These are phyloP conservation scores for Darwinula stevensoni DNA, from an alignment of 2,888 invertebrate genomes.

Conservation along the genomic window DNA sequence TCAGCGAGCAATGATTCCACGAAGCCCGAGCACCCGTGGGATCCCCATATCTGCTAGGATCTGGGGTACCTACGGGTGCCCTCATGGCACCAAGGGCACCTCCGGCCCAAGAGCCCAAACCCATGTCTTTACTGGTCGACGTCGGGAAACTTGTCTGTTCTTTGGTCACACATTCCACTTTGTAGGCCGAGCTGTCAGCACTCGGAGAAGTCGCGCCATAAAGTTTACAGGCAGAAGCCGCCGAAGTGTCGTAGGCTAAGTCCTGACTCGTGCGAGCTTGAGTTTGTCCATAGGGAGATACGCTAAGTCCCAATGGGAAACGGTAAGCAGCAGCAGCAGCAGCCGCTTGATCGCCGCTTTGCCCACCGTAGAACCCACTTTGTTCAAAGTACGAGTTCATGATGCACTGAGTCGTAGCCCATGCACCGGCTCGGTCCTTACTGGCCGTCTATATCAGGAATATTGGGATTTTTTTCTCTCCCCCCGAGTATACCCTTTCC, in stretches of 20 bases:
- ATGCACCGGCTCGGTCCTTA: conserved; percentile 1
- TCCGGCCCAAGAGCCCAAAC: conserved; percentile 10
- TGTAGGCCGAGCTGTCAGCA: conserved; percentile 26
- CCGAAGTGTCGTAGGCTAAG: conserved; percentile 67
- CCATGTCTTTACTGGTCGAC: conserved; percentile 11
- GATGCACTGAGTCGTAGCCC: conserved; percentile 9
- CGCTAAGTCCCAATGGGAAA: conserved; percentile 48
- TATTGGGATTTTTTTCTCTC: too few relatives aligned
- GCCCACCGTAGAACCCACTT: conserved; percentile 74
- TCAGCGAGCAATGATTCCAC: conserved; percentile 11
- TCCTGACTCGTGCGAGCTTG: conserved; percentile 56
- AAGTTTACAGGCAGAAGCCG: conserved; percentile 9
- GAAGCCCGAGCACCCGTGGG: conserved; percentile 9
- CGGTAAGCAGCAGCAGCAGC: conserved; percentile 39
- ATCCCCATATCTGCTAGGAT: conserved; percentile 15
- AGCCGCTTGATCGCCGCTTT: conserved; percentile 25
- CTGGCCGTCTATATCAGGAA: too few relatives aligned
- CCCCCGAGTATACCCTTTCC: too few relatives aligned
- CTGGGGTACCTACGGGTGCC: conserved; percentile 27
- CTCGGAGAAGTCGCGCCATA: conserved; percentile 5
- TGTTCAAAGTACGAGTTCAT: conserved; percentile 95
- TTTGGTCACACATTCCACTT: conserved; percentile 38
- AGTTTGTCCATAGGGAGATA: conserved; percentile 35
- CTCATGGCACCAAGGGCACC: conserved; percentile 6
- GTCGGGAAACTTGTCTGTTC: conserved; percentile 9